These are phyloP conservation scores for Torymus auratus DNA, from an alignment of 2,888 invertebrate species.

Conservation along the genomic window DNA sequence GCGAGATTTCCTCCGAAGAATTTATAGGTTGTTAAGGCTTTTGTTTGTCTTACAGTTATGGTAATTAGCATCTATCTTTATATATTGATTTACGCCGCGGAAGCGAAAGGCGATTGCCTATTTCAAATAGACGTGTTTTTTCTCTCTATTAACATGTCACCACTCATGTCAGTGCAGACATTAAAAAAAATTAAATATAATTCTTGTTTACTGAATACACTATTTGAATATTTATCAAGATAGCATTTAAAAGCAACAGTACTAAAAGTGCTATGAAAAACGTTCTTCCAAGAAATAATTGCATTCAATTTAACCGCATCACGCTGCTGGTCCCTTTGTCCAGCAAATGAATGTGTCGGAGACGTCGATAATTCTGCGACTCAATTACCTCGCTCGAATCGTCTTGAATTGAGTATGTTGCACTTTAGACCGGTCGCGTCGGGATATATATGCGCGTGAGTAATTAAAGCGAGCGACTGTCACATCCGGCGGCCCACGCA, in stretches of 20 bases:
- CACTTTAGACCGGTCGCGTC: slow-evolving; percentile 46
- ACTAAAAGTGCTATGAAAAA: no score
- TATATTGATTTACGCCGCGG: not conserved
- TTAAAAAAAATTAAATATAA: no score
- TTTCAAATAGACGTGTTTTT: no score
- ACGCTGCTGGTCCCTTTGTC: no score
- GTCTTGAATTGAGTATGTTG: slow-evolving; percentile 62
- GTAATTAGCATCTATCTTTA: not conserved
- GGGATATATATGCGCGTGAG: slow-evolving; percentile 66
- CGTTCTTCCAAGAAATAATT: no score
- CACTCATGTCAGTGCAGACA: no score
- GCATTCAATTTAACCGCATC: no score
- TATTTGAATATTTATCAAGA: no score
- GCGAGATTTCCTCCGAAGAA: slow-evolving; percentile 33
- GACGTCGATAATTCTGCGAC: slow-evolving; percentile 46
- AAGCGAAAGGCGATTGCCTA: no score
- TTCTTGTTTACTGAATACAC: no score
- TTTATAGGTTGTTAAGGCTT: slow-evolving; percentile 33
- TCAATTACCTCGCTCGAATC: slow-evolving; percentile 30
- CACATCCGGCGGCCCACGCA: slow-evolving; percentile 77
- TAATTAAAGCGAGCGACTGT: slow-evolving; percentile 76
- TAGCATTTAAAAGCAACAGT: no score
- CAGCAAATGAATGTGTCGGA: not conserved
- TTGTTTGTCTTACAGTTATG: slow-evolving; percentile 7
- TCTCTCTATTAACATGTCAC: no score